Evolutionary conservation across 1,140 invertebrate species (phyloP), one percentile per base, ranked within the genome.

Genomic region (Thrips palmi): DNA sequence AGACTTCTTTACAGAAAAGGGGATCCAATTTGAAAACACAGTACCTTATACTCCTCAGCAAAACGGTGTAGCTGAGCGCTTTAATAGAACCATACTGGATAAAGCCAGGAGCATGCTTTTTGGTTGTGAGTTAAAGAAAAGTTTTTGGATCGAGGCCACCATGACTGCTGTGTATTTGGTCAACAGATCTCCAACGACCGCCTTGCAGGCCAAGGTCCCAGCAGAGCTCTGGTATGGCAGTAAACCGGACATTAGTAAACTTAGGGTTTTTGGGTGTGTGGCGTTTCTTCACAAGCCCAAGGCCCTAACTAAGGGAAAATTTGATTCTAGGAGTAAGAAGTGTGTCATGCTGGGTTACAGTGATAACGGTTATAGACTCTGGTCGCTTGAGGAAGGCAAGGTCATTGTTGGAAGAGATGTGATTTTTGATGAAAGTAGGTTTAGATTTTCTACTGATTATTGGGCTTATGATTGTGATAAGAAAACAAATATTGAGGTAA

Each of bases 91-190:
- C 21, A 19, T n/a, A n/a, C n/a, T n/a, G n/a, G n/a, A n/a, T n/a
- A n/a, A n/a, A n/a, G n/a, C n/a, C n/a, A n/a, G n/a, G n/a, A n/a
- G n/a, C n/a, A n/a, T n/a, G n/a, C n/a, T n/a, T n/a, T n/a, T n/a
- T n/a, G n/a, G n/a, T n/a, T n/a, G n/a, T n/a, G n/a, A n/a, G n/a
- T n/a, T n/a, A n/a, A n/a, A n/a, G n/a, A n/a, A n/a, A n/a, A n/a
- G n/a, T n/a, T n/a, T n/a, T 34, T 64, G 60, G 59, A 56, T 47
- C 0, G 62, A 62, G 44, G 55, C 58, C 3, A 39, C 55, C 1
- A 42, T 45, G 4, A 57, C 52, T 4, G 56, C 59, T 4, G 49
- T 50, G 6, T 60, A 61, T 42, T 38, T 63, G 7, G 52, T 49
- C 24, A 64, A 64, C 36, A 43, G 53, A n/a, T n/a, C n/a, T n/a